Percentiles rank a stretch among this genome's conserved stretches.
These are phyloP conservation scores for Megaceryle torquata DNA, from an alignment of 2,113 vertebrate genomes.

Conservation along the genomic window DNA sequence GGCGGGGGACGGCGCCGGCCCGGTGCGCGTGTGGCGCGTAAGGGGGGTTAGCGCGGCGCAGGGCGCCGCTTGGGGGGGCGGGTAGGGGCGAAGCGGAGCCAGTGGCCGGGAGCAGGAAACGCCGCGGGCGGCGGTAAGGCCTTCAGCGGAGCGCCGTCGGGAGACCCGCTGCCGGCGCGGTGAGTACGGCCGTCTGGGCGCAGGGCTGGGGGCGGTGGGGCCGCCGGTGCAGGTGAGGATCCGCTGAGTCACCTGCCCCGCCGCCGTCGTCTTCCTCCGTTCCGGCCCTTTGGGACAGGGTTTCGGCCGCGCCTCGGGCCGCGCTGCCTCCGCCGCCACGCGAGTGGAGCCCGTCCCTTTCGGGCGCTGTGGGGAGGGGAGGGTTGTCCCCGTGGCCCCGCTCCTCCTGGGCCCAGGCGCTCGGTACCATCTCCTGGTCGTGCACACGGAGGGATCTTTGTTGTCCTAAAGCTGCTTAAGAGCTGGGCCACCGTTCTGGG, in stretches of 20 bases:
- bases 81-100: neutral
- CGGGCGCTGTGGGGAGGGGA: too few species aligned
- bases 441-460: neutral
- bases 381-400: neutral
- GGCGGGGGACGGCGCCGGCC: neutral
- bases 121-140: neutral
- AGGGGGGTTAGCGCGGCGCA: neutral
- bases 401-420: rapidly evolving
- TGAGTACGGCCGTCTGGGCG: neutral
- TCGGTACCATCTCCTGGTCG: neutral
- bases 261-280: neutral
- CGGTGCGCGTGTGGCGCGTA: neutral
- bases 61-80: neutral
- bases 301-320: neutral
- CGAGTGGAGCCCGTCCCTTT: neutral
- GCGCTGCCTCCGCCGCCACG: neutral
- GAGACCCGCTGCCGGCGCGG: neutral
- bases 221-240: neutral
- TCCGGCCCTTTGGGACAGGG: neutral
- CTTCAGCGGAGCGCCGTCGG: neutral
- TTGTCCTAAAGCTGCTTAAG: neutral
- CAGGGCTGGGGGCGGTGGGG: neutral
- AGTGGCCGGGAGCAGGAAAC: neutral
- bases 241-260: constrained; percentile 23
- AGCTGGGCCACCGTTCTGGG: neutral